Evolutionary conservation across 2,113 vertebrate species (phyloP).

Genomic region (Empidonax alnorum): DNA sequence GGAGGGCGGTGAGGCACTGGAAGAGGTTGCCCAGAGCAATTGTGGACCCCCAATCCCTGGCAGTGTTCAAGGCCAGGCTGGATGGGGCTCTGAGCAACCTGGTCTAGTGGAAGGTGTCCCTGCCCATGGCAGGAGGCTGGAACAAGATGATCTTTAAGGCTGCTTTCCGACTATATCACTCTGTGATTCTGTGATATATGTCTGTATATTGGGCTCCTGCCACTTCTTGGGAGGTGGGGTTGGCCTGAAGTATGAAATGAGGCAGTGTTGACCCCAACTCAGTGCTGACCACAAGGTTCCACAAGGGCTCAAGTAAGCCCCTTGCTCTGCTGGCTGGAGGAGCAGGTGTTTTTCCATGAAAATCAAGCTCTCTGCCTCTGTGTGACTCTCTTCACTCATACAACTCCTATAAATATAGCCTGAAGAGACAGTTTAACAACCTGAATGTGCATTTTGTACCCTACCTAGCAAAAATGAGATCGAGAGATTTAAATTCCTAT

Average conservation of each 20-base stretch:
- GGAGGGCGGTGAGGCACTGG: background rate
- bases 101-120: rapidly evolving
- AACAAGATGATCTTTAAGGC: background rate
- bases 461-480: background rate
- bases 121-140: background rate
- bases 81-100: background rate
- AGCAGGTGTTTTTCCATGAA: background rate
- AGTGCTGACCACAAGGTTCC: background rate
- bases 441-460: background rate
- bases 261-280: background rate
- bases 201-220: background rate
- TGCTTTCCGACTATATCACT: background rate
- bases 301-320: background rate
- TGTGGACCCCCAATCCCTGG: background rate
- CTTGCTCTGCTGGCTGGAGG: background rate
- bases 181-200: background rate
- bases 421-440: background rate
- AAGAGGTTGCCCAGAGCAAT: background rate
- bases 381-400: background rate
- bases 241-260: background rate
- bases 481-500: background rate
- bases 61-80: background rate
- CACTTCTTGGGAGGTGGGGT: background rate
- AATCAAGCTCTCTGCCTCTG: background rate
- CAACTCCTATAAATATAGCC: conserved; percentile 1